A percentile compares a stretch with the other conserved stretches of the same genome.
These are phyloP conservation scores for Drosophila mojavensis DNA, from an alignment of 1,140 invertebrate species.

Conservation along the genomic window DNA sequence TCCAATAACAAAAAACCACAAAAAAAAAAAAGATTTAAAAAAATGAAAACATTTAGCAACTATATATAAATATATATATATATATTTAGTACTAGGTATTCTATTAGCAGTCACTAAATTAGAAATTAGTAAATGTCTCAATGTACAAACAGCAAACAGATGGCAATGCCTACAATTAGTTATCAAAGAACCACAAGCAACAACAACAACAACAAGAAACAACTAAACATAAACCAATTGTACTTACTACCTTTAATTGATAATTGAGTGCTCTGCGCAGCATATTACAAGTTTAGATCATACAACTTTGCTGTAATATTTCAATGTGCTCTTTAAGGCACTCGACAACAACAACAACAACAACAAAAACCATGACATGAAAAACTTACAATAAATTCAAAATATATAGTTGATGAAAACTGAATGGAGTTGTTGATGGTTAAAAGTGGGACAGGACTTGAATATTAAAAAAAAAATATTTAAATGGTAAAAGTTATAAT, in stretches of 20 bases:
- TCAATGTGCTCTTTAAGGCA: conserved; percentile 68
- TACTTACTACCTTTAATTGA: conserved; percentile 45
- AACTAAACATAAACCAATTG: conserved; percentile 48
- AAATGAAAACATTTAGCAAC: conserved; percentile 29
- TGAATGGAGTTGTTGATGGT: background rate
- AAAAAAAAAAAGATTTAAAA: background rate
- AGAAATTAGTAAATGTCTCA: conserved; percentile 72
- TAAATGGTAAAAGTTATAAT: too few relatives aligned
- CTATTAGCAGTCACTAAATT: conserved; percentile 42
- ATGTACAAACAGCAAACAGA: conserved; percentile 71
- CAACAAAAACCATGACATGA: conserved; percentile 15
- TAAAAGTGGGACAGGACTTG: background rate
- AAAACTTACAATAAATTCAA: conserved; percentile 66
- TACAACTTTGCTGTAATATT: conserved; percentile 74
- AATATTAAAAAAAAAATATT: background rate
- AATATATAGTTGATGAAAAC: conserved; percentile 60
- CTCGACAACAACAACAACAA: conserved; percentile 25
- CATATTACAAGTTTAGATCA: conserved; percentile 53
- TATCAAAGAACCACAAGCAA: conserved; percentile 48
- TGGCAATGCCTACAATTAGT: conserved; percentile 40
- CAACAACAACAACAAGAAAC: conserved; percentile 24
- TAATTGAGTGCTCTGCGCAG: conserved; percentile 26
- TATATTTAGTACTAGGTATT: conserved; percentile 43
- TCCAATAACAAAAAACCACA: background rate
- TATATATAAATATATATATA: conserved; percentile 48